Base-by-base conservation (phyloP, 2,888 invertebrate species). In the Mayetiola destructor region DNA sequence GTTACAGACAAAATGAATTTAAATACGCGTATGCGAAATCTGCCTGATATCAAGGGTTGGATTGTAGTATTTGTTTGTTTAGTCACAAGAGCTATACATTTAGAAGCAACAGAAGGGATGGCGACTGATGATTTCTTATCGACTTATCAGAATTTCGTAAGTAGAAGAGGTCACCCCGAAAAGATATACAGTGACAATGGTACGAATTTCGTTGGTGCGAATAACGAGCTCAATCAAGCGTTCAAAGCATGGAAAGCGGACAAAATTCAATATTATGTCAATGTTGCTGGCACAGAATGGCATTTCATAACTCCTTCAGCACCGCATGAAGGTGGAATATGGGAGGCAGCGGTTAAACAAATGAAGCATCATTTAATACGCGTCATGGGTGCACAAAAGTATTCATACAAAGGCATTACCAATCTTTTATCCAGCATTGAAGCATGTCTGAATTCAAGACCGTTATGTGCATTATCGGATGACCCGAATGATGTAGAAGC, bases 301-400 rank as follows among this genome's bases (percentile, higher is more conserved):
- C 21, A 42, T 23, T 42, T 42, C 37, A 42, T 14, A 3, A 9
- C 42, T 3, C 42, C 42, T 3, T 6, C 42, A 2, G 58, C 64
- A 18, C 64, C 66, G 1, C 65, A 67, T 57, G 64, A 64, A 56
- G 65, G 67, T 3, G 67, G 67, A 3, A 42, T 66, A 2, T 67
- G 65, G 65, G 67, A 69, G 57, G 63, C 64, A 5, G 64, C 61
- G 1, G 63, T 63, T n/a, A 65, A 65, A 57, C n/a, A n/a, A n/a
- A n/a, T n/a, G n/a, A n/a, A n/a, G n/a, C n/a, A n/a, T n/a, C 42
- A 42, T 23, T 14, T 42, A 29, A 58, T 57, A 57, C 23, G 59
- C 57, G 55, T 60, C 6, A 10, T 63, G 1, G 37, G 57, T 3
- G 55, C 60, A 14, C 29, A 58, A 3, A 39, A 52, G 18, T 56